Conservation (phyloP, 2,888 invertebrate species). For the Atethmia centrago region DNA sequence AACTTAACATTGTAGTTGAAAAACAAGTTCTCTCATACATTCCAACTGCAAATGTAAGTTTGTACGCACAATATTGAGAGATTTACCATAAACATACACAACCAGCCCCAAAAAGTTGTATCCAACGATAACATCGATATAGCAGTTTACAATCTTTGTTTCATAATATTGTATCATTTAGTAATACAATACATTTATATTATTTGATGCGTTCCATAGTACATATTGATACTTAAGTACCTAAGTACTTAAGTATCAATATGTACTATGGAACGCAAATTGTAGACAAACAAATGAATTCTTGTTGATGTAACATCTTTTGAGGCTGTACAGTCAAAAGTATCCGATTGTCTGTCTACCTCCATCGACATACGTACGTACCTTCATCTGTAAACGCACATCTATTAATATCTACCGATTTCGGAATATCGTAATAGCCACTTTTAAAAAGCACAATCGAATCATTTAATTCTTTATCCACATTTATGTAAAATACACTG, state of each 20-base stretch:
- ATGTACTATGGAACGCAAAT: neutral
- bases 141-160: neutral
- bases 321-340: neutral
- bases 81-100: too few relatives aligned
- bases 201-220: neutral
- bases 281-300: neutral
- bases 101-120: neutral
- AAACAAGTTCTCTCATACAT: too few relatives aligned
- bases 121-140: neutral
- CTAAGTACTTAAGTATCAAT: neutral
- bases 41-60: too few relatives aligned
- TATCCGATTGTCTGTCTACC: neutral
- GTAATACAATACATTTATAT: neutral
- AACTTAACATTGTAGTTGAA: too few relatives aligned
- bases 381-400: neutral
- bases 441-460: neutral
- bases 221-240: neutral
- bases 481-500: constrained; percentile 38
- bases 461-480: constrained; percentile 1
- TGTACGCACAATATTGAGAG: too few relatives aligned
- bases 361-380: neutral
- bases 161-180: neutral
- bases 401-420: neutral
- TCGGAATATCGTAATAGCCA: neutral
- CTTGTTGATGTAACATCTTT: neutral